Evolutionary conservation across 2,113 vertebrate genomes (phyloP), one percentile per base, ranked within the genome.

Genomic region (Cyphomyrus discorhynchus): DNA sequence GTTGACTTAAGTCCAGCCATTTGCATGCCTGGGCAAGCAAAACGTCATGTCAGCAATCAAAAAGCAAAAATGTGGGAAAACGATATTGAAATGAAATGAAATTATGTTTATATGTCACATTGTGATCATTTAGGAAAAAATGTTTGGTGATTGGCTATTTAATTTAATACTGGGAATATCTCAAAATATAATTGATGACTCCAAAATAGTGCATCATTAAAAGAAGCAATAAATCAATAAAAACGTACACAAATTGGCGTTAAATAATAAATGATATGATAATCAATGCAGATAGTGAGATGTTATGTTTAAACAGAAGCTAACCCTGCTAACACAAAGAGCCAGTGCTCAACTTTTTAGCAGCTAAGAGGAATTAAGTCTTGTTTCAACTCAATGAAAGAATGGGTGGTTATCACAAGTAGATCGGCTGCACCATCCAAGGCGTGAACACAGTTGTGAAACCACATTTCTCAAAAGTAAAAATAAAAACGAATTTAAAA

Each of bases 271-370:
- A 85, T 42, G 39, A 42, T 49, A 85, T 85, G 42, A 5, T 31
- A 70, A 91, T 91, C 88, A 62, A 62, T 86, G 13, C 47, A 27
- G 58, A 85, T 92, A 89, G 49, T 31, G 49, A 52, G 46, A 49
- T 80, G 74, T 80, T 3, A 80, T 39, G 74, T 80, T 80, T 21
- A 80, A 97, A 97, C 97, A 97, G 96, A 96, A 94, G 95, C 95
- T 95, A 84, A 95, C 96, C 96, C 96, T 97, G 96, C 95, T 95
- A 92, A 35, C 96, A 96, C 97, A 97, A 98, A 96, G 97, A 31
- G 50, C 13, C 52, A 62, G 15, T 24, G 31, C 52, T 50, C 24
- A 89, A 9, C 45, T 50, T 50, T 50, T 87, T 15, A 46, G 66
- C 58, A 35, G 66, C 42, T 87, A 1, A 84, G 50, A 52, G 46